Base-by-base conservation (phyloP, 2,888 invertebrate genomes). In the Andrena fulva region DNA sequence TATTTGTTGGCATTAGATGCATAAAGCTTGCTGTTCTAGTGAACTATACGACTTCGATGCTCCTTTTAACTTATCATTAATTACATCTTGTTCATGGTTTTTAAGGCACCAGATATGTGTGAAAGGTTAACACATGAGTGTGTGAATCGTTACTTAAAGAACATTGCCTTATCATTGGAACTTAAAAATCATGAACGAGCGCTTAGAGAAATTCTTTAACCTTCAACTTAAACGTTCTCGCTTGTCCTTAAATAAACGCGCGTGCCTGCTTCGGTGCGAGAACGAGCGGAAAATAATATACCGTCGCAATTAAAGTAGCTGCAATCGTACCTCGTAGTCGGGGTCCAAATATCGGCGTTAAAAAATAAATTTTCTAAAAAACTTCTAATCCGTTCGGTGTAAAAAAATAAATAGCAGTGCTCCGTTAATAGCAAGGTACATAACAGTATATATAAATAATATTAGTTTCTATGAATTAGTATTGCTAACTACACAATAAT, bases 51-150 rank as follows among this genome's bases (percentile, higher is more conserved):
- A 81, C 69, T 69, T 87, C 84, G 84, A 84, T 88, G 78, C 82
- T 69, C 59, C 73, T 71, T 68, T 77, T 72, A 86, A 86, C 77
- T 77, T 77, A 74, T 64, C n/a, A 62, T 71, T 76, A 80, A 73
- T 74, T 86, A 88, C 82, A 81, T 73, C 81, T 86, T 89, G 86
- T 88, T 89, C 89, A 89, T 87, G 88, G 82, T 86, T 89, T 87
- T 89, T 86, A 90, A 89, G 89, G 87, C 89, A 90, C 89, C 82
- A 77, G 79, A 86, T 84, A 85, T 66, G 76, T 64, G 63, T 76
- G 79, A 80, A 84, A 76, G 54, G 64, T 76, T 33, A 78, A 77
- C 63, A 42, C 33, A 62, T 82, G 63, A 67, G 20, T 63, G 29
- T 82, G 60, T 76, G 56, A 79, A 67, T 62, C 66, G 70, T 68